Evolutionary conservation across 2,888 invertebrate genomes (phyloP), one percentile per base, ranked within the genome.

Genomic region (Agrotis clavis): DNA sequence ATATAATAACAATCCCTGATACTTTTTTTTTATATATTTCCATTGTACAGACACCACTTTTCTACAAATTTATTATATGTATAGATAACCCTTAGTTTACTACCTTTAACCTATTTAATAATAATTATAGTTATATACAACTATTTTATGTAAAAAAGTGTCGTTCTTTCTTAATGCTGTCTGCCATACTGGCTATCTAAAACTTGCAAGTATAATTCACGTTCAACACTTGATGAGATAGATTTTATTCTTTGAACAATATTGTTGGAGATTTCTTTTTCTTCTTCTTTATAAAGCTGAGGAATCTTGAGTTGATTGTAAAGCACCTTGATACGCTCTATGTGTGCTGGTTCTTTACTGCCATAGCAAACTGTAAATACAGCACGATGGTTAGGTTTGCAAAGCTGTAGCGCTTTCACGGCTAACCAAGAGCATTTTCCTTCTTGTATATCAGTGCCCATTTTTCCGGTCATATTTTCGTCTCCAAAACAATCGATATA

Each of bases 361-460:
- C 98, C 98, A 89, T 98, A 99, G 91, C 98, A 97, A 71, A 98
- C 97, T 82, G 97, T 94, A 92, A 98, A 97, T 47, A 92, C 90
- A 4, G 83, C 78, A 70, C 96, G 96, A 87, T 98, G 98, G 6
- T 96, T 95, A 0, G 97, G 94, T 66, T 96, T 97, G 21, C 97
- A 98, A 61, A 97, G 96, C 91, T 98, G 97, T 78, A 99, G 96
- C 41, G 70, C 98, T 98, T 98, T 97, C 0, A 99, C 98, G 1
- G 98, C 97, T 51, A 99, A 94, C 99, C 99, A 99, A 0, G 98
- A 97, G 92, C 99, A 99, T 94, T 99, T 99, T 56, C 99, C 99
- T 88, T 99, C 98, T 90, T 98, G 97, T 83, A 99, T 99, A 89
- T 99, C 99, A 0, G 97, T 98, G 6, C 99, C 98, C 19, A 97